Evolutionary conservation across 2,113 vertebrate genomes (phyloP).

Genomic region (Calidris pygmaea): DNA sequence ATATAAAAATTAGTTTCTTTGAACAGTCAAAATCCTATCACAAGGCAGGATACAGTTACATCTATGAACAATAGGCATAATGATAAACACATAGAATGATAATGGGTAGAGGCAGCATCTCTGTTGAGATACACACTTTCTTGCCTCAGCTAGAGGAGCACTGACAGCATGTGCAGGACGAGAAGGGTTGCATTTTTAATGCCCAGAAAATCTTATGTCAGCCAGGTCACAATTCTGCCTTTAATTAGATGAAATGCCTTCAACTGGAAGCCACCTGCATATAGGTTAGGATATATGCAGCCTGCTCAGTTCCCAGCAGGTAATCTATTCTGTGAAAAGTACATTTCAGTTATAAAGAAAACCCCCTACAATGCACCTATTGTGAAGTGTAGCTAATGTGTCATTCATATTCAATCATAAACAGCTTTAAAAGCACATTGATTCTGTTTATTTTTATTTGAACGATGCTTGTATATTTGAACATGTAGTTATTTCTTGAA

Average conservation of each 20-base stretch:
- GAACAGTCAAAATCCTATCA: neutral
- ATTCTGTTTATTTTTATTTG: constrained; percentile 50
- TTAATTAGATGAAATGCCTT: constrained; percentile 31
- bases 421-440: constrained; percentile 41
- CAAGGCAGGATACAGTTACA: neutral
- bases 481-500: constrained; percentile 44
- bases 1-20: neutral
- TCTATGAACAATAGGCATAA: neutral
- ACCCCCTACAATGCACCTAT: neutral
- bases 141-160: neutral
- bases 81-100: neutral
- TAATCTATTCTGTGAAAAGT: neutral
- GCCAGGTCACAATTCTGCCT: neutral
- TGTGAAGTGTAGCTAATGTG: constrained; percentile 11
- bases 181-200: neutral
- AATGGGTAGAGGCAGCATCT: neutral
- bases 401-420: constrained; percentile 1
- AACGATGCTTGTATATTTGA: neutral
- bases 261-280: neutral
- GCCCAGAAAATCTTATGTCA: neutral
- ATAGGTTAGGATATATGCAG: neutral
- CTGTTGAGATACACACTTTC: neutral
- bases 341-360: neutral
- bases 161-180: neutral
- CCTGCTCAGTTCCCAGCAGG: neutral